phyloP scores from a whole-genome alignment of 2,113 vertebrate genomes.

The Turnix velox region DNA sequence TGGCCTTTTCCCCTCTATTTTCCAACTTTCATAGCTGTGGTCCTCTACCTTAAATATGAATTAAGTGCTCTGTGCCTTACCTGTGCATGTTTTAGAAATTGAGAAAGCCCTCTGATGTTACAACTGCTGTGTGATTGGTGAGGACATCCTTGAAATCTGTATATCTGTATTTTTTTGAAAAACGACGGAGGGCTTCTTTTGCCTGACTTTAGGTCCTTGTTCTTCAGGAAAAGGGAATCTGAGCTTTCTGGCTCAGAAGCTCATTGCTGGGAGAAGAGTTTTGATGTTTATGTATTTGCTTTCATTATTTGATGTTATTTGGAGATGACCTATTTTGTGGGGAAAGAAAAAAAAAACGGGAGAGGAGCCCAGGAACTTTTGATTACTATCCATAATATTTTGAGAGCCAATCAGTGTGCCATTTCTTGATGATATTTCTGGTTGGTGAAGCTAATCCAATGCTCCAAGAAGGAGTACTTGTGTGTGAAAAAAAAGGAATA shows the following conservation, averaged over 20 bases:
- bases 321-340: neutral
- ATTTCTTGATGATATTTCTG: neutral
- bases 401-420: neutral
- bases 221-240: neutral
- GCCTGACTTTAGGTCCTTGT: neutral
- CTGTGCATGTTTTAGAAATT: neutral
- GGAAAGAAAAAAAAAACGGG: neutral
- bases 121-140: neutral
- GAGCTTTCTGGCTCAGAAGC: neutral
- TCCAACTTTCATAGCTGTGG: neutral
- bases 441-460: slow-evolving; percentile 19
- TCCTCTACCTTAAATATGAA: neutral
- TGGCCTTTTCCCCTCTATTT: neutral
- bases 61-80: neutral
- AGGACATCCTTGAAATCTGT: neutral
- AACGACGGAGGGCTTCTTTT: neutral
- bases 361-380: neutral
- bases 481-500: slow-evolving; percentile 38
- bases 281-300: neutral
- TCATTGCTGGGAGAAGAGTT: neutral
- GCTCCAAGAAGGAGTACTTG: neutral
- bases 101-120: neutral
- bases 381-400: neutral
- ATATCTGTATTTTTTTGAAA: neutral
- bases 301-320: neutral